These are phyloP conservation scores for Sialia sialis DNA, from an alignment of 2,113 vertebrate species.

Conservation along the genomic window DNA sequence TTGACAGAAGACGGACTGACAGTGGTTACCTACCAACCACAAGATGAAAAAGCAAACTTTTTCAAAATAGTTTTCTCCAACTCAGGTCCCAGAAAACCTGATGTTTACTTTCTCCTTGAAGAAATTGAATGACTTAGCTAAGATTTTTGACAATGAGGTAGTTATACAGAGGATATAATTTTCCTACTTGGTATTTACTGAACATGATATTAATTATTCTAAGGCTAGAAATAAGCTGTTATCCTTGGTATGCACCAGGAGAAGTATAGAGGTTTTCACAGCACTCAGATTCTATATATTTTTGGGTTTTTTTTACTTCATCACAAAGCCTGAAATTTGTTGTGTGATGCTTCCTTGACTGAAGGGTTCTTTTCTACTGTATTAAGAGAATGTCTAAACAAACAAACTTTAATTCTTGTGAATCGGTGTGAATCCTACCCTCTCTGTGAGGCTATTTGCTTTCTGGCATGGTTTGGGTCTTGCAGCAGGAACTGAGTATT, in stretches of 20 bases:
- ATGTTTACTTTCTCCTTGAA: slow-evolving; percentile 72
- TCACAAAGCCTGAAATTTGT: neutral
- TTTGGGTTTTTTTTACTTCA: neutral
- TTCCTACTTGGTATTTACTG: neutral
- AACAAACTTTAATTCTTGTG: neutral
- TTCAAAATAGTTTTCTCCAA: slow-evolving; percentile 76
- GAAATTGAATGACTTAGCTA: slow-evolving; percentile 60
- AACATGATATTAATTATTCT: neutral
- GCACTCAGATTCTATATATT: neutral
- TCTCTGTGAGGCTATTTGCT: neutral
- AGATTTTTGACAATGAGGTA: slow-evolving; percentile 42
- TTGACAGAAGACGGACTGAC: slow-evolving; percentile 67
- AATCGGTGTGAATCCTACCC: neutral
- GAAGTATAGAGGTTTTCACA: neutral
- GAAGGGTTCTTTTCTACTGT: accelerated
- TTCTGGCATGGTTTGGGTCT: neutral
- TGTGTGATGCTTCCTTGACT: neutral
- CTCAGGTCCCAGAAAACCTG: slow-evolving; percentile 56
- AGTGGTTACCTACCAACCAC: slow-evolving; percentile 68
- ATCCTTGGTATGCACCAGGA: neutral
- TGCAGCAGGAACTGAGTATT: neutral
- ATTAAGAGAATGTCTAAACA: neutral
- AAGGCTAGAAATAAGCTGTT: neutral
- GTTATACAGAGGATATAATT: neutral
- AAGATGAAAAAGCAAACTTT: slow-evolving; percentile 67